Percentiles rank a stretch among this genome's conserved stretches.
Conservation (phyloP, 2,113 vertebrate species). For the Chaenogobius annularis region DNA sequence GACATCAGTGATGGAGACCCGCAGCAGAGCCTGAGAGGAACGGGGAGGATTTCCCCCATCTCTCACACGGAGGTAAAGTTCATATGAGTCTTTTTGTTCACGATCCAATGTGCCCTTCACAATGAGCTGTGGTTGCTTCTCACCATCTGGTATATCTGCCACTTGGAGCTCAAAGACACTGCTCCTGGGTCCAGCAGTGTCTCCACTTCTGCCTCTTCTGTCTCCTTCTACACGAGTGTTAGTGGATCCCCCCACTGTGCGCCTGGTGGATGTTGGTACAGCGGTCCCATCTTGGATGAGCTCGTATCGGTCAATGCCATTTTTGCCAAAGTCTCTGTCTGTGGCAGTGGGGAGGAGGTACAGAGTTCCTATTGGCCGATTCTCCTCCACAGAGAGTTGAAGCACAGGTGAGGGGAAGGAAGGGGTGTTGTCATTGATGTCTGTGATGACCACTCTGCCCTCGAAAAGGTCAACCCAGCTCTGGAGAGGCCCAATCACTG, state of each 20-base stretch:
- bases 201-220: slow-evolving; percentile 73
- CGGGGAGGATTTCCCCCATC: slow-evolving; percentile 90
- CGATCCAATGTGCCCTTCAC: slow-evolving; percentile 93
- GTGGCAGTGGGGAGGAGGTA: slow-evolving; percentile 96
- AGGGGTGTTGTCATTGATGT: slow-evolving; percentile 98
- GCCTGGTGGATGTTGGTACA: slow-evolving; percentile 62
- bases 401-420: slow-evolving; percentile 95
- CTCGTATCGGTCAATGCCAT: slow-evolving; percentile 94
- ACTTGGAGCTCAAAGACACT: slow-evolving; percentile 95
- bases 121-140: slow-evolving; percentile 97
- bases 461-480: slow-evolving; percentile 98
- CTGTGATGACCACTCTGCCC: slow-evolving; percentile 90
- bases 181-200: slow-evolving; percentile 75
- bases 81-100: slow-evolving; percentile 91
- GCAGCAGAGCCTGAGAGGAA: slow-evolving; percentile 90
- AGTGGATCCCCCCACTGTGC: slow-evolving; percentile 61
- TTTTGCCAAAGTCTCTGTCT: slow-evolving; percentile 91
- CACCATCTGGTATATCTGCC: slow-evolving; percentile 92
- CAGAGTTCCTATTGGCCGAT: slow-evolving; percentile 92
- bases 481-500: slow-evolving; percentile 94
- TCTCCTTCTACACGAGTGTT: slow-evolving; percentile 73
- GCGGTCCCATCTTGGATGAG: slow-evolving; percentile 84
- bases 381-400: slow-evolving; percentile 95
- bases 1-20: slow-evolving; percentile 93
- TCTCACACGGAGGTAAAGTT: slow-evolving; percentile 88